Percentiles rank a stretch among this genome's conserved stretches.
Conservation (phyloP, 2,888 invertebrate genomes). For the Spisula subtruncata region DNA sequence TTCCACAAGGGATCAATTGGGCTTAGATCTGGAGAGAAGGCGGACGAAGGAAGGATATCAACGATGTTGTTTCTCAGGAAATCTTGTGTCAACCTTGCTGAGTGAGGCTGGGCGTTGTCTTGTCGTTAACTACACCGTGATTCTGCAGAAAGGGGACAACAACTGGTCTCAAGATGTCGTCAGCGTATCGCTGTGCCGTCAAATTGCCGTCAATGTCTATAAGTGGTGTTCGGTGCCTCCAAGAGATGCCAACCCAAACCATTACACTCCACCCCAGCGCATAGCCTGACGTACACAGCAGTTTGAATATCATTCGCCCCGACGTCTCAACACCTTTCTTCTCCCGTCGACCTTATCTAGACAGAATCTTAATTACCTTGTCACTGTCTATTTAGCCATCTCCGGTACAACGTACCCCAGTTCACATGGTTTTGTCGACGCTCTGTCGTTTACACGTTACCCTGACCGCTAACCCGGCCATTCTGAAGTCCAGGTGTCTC, state of each 20-base stretch:
- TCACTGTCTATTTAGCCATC: constrained; percentile 25
- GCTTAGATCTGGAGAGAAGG: neutral
- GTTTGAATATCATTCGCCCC: too few relatives aligned
- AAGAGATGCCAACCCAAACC: constrained; percentile 2
- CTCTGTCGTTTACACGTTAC: constrained; percentile 24
- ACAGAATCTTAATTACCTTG: too few relatives aligned
- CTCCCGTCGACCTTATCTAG: too few relatives aligned
- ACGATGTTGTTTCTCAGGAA: constrained; percentile 23
- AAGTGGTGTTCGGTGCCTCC: constrained; percentile 36
- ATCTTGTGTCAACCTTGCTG: constrained; percentile 29
- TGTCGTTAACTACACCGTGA: neutral
- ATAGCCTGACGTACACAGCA: too few relatives aligned
- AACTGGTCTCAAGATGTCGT: constrained; percentile 17
- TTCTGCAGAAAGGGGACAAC: constrained; percentile 25
- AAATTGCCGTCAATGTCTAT: neutral
- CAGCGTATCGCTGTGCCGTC: constrained; percentile 28
- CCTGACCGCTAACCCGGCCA: constrained; percentile 10
- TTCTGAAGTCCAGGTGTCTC: constrained; percentile 32
- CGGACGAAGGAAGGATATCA: constrained; percentile 21
- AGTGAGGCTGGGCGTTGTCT: constrained; percentile 41
- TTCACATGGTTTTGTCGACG: constrained; percentile 18
- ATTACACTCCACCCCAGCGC: constrained; percentile 34
- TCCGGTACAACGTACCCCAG: constrained; percentile 29
- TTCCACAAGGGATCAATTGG: too few relatives aligned
- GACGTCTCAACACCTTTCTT: too few relatives aligned